Evolutionary conservation across 2,888 invertebrate species (phyloP).

Genomic region (Chloroclysta siterata): DNA sequence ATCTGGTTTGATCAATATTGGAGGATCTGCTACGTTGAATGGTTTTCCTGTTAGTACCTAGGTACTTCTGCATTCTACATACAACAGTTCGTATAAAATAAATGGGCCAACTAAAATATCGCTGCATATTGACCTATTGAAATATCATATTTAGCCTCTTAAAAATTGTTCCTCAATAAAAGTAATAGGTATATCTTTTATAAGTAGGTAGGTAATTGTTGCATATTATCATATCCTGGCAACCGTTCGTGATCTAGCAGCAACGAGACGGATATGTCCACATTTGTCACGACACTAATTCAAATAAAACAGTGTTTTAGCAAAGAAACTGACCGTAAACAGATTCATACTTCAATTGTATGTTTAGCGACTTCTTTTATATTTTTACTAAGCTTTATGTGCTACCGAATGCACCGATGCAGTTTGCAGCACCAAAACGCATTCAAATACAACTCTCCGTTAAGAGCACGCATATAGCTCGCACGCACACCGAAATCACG

Average conservation of each 20-base stretch:
- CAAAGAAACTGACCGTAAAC: background rate
- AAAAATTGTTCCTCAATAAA: no score
- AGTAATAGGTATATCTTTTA: no score
- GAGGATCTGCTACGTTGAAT: no score
- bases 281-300: slow-evolving; percentile 47
- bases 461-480: slow-evolving; percentile 43
- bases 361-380: background rate
- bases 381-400: slow-evolving; percentile 8
- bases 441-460: slow-evolving; percentile 51
- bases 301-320: slow-evolving; percentile 11
- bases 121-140: background rate
- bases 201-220: background rate
- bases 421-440: slow-evolving; percentile 47
- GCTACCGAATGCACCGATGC: slow-evolving; percentile 47
- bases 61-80: no score
- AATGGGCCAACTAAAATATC: no score
- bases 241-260: slow-evolving; percentile 52
- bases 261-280: slow-evolving; percentile 48
- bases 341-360: background rate
- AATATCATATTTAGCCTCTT: background rate
- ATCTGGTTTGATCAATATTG: slow-evolving; percentile 10
- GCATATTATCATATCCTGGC: slow-evolving; percentile 49
- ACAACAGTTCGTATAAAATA: no score
- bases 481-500: slow-evolving; percentile 52
- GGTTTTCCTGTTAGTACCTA: no score